Conservation (phyloP, 2,797 vertebrate genomes). For the Syndactyla subalaris region DNA sequence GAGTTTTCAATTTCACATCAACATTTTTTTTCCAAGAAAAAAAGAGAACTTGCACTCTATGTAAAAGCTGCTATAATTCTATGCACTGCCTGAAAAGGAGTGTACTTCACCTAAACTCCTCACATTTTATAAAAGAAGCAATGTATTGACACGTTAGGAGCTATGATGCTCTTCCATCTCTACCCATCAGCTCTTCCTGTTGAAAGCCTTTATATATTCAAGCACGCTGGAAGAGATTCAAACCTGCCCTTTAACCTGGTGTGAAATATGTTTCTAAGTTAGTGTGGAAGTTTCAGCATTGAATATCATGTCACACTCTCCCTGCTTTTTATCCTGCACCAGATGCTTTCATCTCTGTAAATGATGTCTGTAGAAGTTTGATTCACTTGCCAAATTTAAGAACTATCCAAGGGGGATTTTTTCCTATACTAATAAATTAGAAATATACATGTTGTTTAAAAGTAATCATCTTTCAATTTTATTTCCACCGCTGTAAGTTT, state of each 20-base stretch:
- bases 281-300: not conserved
- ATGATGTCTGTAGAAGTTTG: not conserved
- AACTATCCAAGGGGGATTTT: not conserved
- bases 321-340: not conserved
- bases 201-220: not conserved
- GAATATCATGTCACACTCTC: not conserved
- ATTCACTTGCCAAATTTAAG: not conserved
- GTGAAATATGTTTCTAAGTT: not conserved
- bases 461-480: not conserved
- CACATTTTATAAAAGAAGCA: not conserved
- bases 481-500: not conserved
- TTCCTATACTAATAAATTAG: not conserved
- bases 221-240: not conserved
- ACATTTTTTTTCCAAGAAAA: conserved; percentile 16
- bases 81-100: not conserved
- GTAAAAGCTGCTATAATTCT: conserved; percentile 1
- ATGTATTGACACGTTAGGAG: not conserved
- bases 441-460: not conserved
- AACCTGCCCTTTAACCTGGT: not conserved
- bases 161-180: not conserved
- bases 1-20: conserved; percentile 58
- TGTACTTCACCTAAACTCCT: not conserved
- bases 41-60: conserved; percentile 19
- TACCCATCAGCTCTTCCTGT: not conserved
- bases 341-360: not conserved